Conservation (phyloP, 92 coral and sea anemone species). For the Phenganax stokvisi region DNA sequence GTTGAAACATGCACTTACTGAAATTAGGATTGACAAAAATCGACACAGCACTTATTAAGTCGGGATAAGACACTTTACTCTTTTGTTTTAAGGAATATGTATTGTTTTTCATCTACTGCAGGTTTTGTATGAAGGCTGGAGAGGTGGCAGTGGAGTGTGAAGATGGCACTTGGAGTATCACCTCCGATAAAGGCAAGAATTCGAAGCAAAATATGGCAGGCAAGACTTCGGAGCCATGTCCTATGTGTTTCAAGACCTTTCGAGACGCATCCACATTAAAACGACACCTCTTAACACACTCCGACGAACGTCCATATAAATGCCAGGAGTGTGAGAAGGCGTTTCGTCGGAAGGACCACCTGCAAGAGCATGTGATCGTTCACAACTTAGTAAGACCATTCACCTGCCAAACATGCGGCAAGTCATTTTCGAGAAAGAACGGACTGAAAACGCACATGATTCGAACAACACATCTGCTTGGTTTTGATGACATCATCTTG, state of each 20-base stretch:
- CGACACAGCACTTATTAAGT: too few species aligned
- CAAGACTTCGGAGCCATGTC: slow-evolving; percentile 36
- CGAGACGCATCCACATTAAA: slow-evolving; percentile 36
- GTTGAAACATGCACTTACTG: too few species aligned
- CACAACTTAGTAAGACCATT: slow-evolving; percentile 32
- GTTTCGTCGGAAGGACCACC: slow-evolving; percentile 36
- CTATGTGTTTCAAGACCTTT: slow-evolving; percentile 30
- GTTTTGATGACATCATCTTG: slow-evolving; percentile 1
- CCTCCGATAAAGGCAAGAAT: background rate
- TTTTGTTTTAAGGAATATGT: too few species aligned
- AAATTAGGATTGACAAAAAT: too few species aligned
- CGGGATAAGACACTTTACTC: too few species aligned
- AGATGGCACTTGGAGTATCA: background rate
- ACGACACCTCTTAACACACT: slow-evolving; percentile 35
- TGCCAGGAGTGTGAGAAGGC: slow-evolving; percentile 31
- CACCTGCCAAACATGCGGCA: slow-evolving; percentile 27
- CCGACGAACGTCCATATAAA: slow-evolving; percentile 35
- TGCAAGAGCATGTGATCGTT: slow-evolving; percentile 33
- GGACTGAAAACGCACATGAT: slow-evolving; percentile 41
- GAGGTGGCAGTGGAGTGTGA: background rate
- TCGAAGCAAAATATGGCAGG: background rate
- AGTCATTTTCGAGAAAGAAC: slow-evolving; percentile 36
- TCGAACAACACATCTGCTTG: slow-evolving; percentile 20
- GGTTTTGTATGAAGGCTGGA: slow-evolving; percentile 1
- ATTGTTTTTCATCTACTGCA: too few species aligned